Evolutionary conservation across 2,113 vertebrate species (phyloP).

Genomic region (Propithecus coquereli): DNA sequence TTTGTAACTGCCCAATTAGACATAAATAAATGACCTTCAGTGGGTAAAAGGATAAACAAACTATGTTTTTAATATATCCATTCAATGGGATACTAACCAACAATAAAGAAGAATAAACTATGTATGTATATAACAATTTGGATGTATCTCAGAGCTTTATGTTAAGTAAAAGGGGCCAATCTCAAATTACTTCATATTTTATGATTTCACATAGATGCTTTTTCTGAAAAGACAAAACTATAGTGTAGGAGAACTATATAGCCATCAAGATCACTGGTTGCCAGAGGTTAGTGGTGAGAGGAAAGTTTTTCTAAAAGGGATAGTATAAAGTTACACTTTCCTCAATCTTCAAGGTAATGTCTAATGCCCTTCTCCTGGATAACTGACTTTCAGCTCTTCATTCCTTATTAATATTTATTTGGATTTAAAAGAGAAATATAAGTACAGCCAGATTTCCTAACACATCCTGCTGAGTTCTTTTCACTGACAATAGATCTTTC

Average conservation of each 20-base stretch:
- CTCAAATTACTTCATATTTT: background rate
- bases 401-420: slow-evolving; percentile 24
- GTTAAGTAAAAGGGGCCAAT: background rate
- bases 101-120: background rate
- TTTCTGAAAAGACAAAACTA: background rate
- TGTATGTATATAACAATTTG: background rate
- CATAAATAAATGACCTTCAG: background rate
- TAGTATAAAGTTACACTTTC: background rate
- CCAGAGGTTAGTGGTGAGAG: background rate
- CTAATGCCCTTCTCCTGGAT: background rate
- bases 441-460: slow-evolving; percentile 8
- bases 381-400: background rate
- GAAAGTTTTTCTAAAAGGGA: background rate
- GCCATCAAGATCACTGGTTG: too few relatives aligned
- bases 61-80: too few relatives aligned
- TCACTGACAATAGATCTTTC: background rate
- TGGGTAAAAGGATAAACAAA: background rate
- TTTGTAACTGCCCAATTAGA: background rate
- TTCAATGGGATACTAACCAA: background rate
- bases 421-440: slow-evolving; percentile 18
- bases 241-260: background rate
- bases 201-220: background rate
- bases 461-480: slow-evolving; percentile 40
- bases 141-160: background rate
- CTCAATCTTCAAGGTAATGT: background rate